Evolutionary conservation across 2,888 invertebrate species (phyloP), one percentile per base, ranked within the genome.

Genomic region (Apodemia arnacis): DNA sequence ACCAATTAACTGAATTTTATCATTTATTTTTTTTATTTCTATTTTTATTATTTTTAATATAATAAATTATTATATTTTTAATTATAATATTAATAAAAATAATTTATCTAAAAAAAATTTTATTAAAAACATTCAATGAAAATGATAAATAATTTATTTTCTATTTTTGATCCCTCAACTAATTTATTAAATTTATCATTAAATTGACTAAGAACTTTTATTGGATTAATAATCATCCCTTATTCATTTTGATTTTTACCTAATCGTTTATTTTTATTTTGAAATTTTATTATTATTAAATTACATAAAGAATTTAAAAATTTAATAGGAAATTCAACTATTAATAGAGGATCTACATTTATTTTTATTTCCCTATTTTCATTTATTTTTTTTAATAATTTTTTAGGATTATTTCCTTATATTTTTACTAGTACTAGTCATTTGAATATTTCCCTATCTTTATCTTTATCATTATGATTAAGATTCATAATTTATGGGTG

Each of bases 391-490:
- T 97, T 98, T 96, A 99, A 98, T 98, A 99, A 99, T 97, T 98
- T 99, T 94, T 95, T 99, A 97, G 99, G 99, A 0, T 95, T 99
- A 97, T 98, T 99, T 3, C 99, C 99, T 0, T 99, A 99, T 97
- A 98, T 99, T 97, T 99, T 99, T 97, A 99, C 99, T 44, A 97
- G 98, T 92, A 98, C 99, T 87, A 99, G 99, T 1, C 99, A 99
- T 95, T 95, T 99, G 97, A 96, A 96, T 11, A 91, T 99, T 94
- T 98, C 98, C 0, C 88, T 99, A 95, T 94, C 98, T 0, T 93
- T 99, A 95, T 98, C 99, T 0, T 80, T 99, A 89, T 98, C 98
- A 0, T 91, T 99, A 95, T 99, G 99, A 98, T 90, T 99, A 95
- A 97, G 97, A 89, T 98, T 99, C 96, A 99, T 99, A 98, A 86